These are phyloP conservation scores for Eucriotettix oculatus DNA, from an alignment of 2,888 invertebrate genomes.

Conservation along the genomic window DNA sequence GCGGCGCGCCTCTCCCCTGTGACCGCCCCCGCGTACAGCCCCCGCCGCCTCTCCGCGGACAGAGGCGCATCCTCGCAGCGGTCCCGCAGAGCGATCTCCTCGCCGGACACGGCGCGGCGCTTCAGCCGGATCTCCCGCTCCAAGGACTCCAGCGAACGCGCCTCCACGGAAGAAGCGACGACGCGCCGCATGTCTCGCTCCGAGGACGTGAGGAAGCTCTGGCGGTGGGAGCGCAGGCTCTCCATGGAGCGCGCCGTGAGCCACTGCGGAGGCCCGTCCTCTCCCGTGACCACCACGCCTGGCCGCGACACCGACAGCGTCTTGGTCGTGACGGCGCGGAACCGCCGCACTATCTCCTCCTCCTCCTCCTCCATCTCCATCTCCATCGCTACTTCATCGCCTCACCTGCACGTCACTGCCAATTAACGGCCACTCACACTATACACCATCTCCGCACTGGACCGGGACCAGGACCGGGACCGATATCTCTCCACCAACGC, in stretches of 20 bases:
- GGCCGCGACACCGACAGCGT: not conserved
- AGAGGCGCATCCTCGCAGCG: constrained; percentile 23
- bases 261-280: constrained; percentile 9
- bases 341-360: no score
- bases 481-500: no score
- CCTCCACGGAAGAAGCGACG: constrained; percentile 30
- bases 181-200: constrained; percentile 43
- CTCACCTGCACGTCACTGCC: no score
- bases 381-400: no score
- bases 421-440: no score
- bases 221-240: constrained; percentile 41
- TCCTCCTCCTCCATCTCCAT: no score
- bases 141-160: constrained; percentile 31
- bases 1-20: constrained; percentile 35
- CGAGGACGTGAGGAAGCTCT: constrained; percentile 47
- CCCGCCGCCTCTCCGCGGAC: constrained; percentile 47
- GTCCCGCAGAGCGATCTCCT: constrained; percentile 28
- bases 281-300: constrained; percentile 3
- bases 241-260: constrained; percentile 39
- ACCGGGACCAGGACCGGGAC: no score
- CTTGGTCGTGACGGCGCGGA: not conserved
- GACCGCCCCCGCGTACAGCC: constrained; percentile 36
- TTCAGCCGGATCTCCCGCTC: constrained; percentile 36
- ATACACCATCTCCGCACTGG: no score
- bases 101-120: constrained; percentile 42